phyloP scores from a whole-genome alignment of 1,140 invertebrate genomes.

The Microplitis demolitor region DNA sequence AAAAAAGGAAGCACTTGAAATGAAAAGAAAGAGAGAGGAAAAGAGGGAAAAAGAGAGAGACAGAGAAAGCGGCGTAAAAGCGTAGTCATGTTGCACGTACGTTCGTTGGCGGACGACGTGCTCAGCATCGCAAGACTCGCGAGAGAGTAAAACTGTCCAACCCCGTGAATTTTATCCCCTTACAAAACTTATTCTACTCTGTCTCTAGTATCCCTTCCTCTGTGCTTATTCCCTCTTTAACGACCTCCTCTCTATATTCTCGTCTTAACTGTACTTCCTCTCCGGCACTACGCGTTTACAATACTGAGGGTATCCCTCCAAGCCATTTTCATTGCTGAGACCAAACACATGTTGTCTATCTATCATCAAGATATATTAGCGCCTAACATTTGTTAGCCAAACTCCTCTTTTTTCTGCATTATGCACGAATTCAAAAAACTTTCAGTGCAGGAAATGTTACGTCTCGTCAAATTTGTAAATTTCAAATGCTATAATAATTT shows the following conservation, averaged over 20 bases:
- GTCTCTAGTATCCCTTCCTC: neutral
- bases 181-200: constrained; percentile 14
- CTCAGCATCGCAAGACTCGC: constrained; percentile 46
- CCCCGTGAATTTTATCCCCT: constrained; percentile 41
- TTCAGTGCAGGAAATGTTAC: constrained; percentile 8
- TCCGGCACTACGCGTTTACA: constrained; percentile 19
- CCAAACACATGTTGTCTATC: constrained; percentile 60
- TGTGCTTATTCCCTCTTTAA: neutral
- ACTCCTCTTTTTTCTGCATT: constrained; percentile 56
- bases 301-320: constrained; percentile 43
- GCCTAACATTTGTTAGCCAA: constrained; percentile 57
- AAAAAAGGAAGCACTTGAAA: constrained; percentile 9
- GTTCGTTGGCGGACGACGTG: constrained; percentile 61
- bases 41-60: constrained; percentile 20
- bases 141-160: constrained; percentile 43
- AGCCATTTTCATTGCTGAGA: constrained; percentile 54
- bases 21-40: constrained; percentile 6
- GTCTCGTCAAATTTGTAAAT: neutral
- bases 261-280: constrained; percentile 23
- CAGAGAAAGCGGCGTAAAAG: constrained; percentile 54
- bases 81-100: constrained; percentile 62
- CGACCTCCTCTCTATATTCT: constrained; percentile 20
- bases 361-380: constrained; percentile 63
- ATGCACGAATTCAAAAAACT: constrained; percentile 47
- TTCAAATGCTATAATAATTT: neutral